phyloP scores from a whole-genome alignment of 2,888 invertebrate genomes.

The Rhaphigaster nebulosa region DNA sequence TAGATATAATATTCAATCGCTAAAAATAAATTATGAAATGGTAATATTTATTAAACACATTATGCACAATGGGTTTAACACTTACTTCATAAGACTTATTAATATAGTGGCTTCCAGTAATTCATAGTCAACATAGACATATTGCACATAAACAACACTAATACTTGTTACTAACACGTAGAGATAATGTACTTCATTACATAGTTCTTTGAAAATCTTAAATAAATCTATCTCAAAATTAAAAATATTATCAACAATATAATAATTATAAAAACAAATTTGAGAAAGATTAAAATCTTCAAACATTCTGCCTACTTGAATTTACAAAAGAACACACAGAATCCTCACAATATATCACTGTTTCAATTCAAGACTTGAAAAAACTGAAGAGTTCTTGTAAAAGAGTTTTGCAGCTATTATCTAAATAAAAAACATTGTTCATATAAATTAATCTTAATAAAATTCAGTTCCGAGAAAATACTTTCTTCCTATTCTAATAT shows the following conservation, averaged over 20 bases:
- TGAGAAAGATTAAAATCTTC: constrained; percentile 64
- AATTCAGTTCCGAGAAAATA: constrained; percentile 38
- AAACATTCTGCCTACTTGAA: constrained; percentile 64
- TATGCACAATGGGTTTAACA: constrained; percentile 63
- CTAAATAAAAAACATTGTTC: constrained; percentile 54
- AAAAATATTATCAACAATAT: constrained; percentile 65
- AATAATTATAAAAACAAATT: constrained; percentile 65
- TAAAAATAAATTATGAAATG: constrained; percentile 64
- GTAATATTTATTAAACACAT: constrained; percentile 64
- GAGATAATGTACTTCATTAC: constrained; percentile 64
- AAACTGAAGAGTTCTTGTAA: constrained; percentile 59
- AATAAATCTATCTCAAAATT: constrained; percentile 64
- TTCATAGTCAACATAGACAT: constrained; percentile 64
- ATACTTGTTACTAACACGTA: too few species aligned
- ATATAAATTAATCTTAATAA: constrained; percentile 40
- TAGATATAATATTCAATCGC: constrained; percentile 58
- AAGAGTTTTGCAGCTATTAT: constrained; percentile 55
- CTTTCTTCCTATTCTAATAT: too few species aligned
- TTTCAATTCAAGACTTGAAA: constrained; percentile 63
- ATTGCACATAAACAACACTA: constrained; percentile 65
- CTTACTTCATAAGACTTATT: constrained; percentile 64
- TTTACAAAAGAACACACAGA: constrained; percentile 64
- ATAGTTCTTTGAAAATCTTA: constrained; percentile 64
- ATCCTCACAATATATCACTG: constrained; percentile 64
- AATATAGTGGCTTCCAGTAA: constrained; percentile 64